Evolutionary conservation across 2,797 vertebrate genomes (phyloP).

Genomic region (Anguilla marmorata): DNA sequence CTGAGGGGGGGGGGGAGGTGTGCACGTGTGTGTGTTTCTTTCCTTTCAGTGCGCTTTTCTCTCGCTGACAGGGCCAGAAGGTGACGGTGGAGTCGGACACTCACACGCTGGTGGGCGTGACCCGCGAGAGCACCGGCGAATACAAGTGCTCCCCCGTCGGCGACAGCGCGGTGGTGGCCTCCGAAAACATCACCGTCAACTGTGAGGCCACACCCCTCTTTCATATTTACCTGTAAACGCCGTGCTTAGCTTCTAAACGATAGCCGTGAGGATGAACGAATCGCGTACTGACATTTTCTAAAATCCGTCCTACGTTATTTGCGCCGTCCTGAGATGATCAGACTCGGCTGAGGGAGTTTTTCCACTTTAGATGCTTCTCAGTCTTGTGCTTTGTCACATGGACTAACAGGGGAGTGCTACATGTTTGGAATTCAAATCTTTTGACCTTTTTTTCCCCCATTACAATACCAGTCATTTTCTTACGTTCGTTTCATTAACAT

Average conservation of each 20-base stretch:
- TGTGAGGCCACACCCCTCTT: constrained; percentile 75
- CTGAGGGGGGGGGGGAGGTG: neutral
- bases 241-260: neutral
- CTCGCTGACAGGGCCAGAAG: constrained; percentile 72
- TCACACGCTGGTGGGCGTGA: constrained; percentile 75
- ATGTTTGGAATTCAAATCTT: constrained; percentile 2
- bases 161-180: constrained; percentile 74
- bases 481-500: neutral
- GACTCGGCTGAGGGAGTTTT: too few relatives aligned
- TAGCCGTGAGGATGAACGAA: neutral
- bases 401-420: neutral
- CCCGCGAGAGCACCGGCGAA: constrained; percentile 79
- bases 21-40: neutral
- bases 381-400: neutral
- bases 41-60: neutral
- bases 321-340: neutral
- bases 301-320: neutral
- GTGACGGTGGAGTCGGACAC: constrained; percentile 74
- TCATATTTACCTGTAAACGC: neutral
- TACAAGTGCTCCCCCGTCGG: constrained; percentile 86
- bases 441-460: neutral
- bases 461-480: neutral
- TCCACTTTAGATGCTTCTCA: neutral
- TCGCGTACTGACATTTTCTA: too few relatives aligned
- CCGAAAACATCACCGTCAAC: constrained; percentile 75